Conservation (phyloP, 2,888 invertebrate genomes). For the Cosmopolites sordidus region DNA sequence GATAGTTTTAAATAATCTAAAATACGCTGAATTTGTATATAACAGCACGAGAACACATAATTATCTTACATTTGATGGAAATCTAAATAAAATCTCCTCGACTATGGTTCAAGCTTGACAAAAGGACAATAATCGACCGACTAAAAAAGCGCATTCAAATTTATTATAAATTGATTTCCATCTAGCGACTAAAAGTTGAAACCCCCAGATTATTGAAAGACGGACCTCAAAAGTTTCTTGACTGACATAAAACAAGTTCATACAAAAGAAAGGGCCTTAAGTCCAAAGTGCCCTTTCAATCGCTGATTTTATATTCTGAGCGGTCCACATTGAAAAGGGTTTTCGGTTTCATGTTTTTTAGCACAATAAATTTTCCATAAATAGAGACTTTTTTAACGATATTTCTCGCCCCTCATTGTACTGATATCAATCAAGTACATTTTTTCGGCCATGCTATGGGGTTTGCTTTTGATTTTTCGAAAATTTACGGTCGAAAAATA, state of each 20-base stretch:
- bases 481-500: no score
- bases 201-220: neutral
- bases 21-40: no score
- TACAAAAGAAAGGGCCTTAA: neutral
- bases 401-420: neutral
- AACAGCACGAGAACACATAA: no score
- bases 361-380: constrained; percentile 1
- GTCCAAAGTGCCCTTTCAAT: neutral
- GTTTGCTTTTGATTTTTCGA: no score
- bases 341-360: neutral
- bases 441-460: neutral
- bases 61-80: no score
- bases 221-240: neutral
- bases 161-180: neutral
- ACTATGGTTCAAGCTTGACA: no score
- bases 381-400: neutral
- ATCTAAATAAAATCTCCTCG: no score
- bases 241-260: neutral
- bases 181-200: neutral
- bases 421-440: neutral
- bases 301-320: neutral
- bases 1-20: no score
- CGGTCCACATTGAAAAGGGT: neutral
- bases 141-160: no score
- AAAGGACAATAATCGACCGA: no score